A percentile compares a stretch with the other conserved stretches of the same genome.
These are phyloP conservation scores for Euplexia lucipara DNA, from an alignment of 2,888 invertebrate species.

Conservation along the genomic window DNA sequence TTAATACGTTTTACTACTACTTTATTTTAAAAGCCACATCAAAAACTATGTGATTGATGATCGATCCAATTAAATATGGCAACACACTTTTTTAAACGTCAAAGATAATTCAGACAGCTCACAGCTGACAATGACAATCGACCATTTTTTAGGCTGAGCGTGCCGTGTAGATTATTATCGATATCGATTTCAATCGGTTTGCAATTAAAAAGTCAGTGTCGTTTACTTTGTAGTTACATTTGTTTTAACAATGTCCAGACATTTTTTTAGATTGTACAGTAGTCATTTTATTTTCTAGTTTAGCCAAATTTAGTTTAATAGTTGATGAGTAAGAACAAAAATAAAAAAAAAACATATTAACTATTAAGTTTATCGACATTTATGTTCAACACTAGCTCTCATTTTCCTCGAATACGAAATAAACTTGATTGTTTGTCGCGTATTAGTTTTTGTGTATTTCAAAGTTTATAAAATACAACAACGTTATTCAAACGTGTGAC, in stretches of 20 bases:
- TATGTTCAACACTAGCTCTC: conserved; percentile 17
- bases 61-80: background rate
- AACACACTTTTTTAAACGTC: background rate
- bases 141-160: background rate
- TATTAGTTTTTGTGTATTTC: conserved; percentile 28
- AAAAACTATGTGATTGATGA: background rate
- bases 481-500: conserved; percentile 6
- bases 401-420: conserved; percentile 32
- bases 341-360: background rate
- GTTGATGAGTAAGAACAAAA: no score
- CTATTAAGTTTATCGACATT: background rate
- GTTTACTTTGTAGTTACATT: background rate
- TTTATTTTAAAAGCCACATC: background rate
- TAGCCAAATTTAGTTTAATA: no score
- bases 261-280: no score
- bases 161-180: background rate
- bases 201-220: background rate
- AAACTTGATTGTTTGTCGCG: conserved; percentile 30
- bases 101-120: conserved; percentile 7
- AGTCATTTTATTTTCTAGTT: no score
- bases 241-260: no score
- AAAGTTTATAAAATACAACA: conserved; percentile 5
- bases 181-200: conserved; percentile 16
- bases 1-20: no score
- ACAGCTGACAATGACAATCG: no score